Evolutionary conservation across 2,888 invertebrate genomes (phyloP).

Genomic region (Caradrina clavipalpis): DNA sequence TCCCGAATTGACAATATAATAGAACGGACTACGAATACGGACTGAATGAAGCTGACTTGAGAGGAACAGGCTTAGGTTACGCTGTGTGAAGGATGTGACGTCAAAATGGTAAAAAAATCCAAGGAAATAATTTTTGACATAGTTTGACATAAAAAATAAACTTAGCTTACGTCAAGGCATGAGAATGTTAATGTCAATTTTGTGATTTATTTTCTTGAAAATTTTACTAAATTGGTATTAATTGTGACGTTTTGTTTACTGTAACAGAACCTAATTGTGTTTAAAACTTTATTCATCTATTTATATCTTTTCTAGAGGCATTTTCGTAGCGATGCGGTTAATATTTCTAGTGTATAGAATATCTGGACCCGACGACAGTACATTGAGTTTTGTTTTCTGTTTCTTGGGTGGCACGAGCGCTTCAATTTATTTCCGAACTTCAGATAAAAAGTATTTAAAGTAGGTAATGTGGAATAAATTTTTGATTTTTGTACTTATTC

Average conservation of each 20-base stretch:
- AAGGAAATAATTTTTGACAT: neutral
- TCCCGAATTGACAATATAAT: constrained; percentile 88
- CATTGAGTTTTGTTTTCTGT: constrained; percentile 66
- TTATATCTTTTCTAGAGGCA: constrained; percentile 62
- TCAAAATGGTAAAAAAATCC: neutral
- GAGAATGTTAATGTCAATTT: neutral
- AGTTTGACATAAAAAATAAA: constrained; percentile 21
- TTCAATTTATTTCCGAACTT: constrained; percentile 70
- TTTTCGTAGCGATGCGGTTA: constrained; percentile 63
- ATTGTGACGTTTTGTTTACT: constrained; percentile 20
- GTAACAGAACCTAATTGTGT: constrained; percentile 54
- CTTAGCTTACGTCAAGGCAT: constrained; percentile 2
- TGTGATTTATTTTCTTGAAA: too few relatives aligned
- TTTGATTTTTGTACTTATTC: constrained; percentile 52
- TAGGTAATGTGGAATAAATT: constrained; percentile 68
- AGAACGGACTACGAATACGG: constrained; percentile 68
- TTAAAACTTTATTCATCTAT: constrained; percentile 57
- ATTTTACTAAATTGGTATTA: neutral
- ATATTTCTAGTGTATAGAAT: constrained; percentile 67
- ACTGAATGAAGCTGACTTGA: constrained; percentile 54
- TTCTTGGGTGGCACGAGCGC: constrained; percentile 67
- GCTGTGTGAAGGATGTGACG: constrained; percentile 29
- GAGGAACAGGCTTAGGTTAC: constrained; percentile 44
- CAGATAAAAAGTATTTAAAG: constrained; percentile 73
- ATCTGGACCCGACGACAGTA: constrained; percentile 60